Evolutionary conservation across 2,113 vertebrate genomes (phyloP).

Genomic region (Merops nubicus): DNA sequence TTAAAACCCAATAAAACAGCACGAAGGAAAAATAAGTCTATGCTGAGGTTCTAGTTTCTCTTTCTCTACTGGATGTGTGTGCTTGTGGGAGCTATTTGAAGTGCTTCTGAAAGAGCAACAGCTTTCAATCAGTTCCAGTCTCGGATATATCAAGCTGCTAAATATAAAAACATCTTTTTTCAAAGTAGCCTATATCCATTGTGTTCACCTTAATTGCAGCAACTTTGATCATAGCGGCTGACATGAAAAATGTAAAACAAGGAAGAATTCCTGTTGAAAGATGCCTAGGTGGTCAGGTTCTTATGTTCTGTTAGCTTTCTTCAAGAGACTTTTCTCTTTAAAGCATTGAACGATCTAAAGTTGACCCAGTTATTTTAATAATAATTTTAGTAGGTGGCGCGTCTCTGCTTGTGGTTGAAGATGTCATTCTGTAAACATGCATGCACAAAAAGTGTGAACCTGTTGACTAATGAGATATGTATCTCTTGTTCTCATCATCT

Average conservation of each 20-base stretch:
- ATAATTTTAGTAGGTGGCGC: background rate
- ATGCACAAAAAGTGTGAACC: background rate
- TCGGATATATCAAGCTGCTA: background rate
- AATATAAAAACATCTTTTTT: background rate
- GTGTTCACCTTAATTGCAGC: background rate
- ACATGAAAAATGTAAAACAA: background rate
- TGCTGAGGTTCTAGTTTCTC: background rate
- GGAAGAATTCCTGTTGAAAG: background rate
- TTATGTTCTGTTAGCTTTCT: background rate
- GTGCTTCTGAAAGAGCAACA: background rate
- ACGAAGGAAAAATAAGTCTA: background rate
- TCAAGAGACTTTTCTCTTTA: background rate
- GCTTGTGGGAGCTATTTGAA: background rate
- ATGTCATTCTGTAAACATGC: background rate
- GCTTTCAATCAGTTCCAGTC: background rate
- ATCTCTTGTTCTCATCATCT: background rate
- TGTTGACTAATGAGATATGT: background rate
- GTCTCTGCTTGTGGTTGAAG: background rate
- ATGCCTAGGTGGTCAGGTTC: background rate
- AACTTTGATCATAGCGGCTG: background rate
- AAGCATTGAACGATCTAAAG: background rate
- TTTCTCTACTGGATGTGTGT: background rate
- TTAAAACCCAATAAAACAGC: background rate
- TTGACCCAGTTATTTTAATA: background rate
- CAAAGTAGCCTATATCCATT: background rate